A percentile compares a stretch with the other conserved stretches of the same genome.
Evolutionary conservation across 2,113 vertebrate species (phyloP).

Genomic region (Apodemus sylvaticus): DNA sequence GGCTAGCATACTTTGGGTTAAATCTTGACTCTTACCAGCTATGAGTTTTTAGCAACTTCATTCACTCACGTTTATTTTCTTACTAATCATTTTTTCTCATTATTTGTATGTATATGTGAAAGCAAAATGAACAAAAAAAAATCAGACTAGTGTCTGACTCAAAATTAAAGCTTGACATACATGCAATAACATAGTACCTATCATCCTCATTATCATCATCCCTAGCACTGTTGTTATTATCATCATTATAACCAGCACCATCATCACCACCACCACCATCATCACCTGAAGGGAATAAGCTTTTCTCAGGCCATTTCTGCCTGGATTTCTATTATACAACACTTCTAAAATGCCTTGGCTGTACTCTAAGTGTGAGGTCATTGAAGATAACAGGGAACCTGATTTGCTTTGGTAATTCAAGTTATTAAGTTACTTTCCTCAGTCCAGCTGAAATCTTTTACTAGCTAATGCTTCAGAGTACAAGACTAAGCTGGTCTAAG

Average conservation of each 20-base stretch:
- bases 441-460: conserved; percentile 60
- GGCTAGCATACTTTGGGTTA: conserved; percentile 38
- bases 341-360: conserved; percentile 50
- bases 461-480: conserved; percentile 61
- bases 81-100: not conserved
- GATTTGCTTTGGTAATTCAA: conserved; percentile 61
- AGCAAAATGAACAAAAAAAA: conserved; percentile 37
- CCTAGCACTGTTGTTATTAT: too few species aligned
- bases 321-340: not conserved
- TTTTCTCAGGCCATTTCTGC: not conserved
- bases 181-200: not conserved
- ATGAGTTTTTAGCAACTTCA: conserved; percentile 33
- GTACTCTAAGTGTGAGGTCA: conserved; percentile 62
- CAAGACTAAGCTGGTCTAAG: conserved; percentile 51
- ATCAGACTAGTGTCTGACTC: not conserved
- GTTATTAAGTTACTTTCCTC: conserved; percentile 67
- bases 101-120: not conserved
- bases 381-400: conserved; percentile 61
- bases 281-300: not conserved
- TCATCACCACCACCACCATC: not conserved
- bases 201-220: not conserved
- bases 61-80: conserved; percentile 41
- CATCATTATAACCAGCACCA: not conserved
- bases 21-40: conserved; percentile 28
- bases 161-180: conserved; percentile 5